Base-by-base conservation (phyloP, 2,888 invertebrate species). In the Eristalis pertinax region DNA sequence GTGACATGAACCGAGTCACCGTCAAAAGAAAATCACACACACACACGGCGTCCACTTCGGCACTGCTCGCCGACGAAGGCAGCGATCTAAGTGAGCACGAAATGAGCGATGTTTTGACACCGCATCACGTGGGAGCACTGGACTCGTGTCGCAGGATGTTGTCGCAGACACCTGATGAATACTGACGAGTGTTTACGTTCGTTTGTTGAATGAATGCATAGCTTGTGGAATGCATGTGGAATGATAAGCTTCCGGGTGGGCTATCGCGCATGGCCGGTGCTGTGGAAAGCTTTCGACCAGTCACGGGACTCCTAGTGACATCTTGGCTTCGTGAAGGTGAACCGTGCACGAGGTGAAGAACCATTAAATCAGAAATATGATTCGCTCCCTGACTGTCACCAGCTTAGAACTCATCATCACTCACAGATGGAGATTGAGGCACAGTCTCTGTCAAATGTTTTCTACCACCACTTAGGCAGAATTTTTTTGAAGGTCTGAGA, bases 131-230 rank as follows among this genome's bases (percentile, higher is more conserved):
- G 87, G 64, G 73, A 63, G 79, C 63, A 69, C 84, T 64, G 62
- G 58, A 79, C 73, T 84, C 75, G 79, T 87, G 87, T 72, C 87
- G 87, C 87, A 87, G 84, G 87, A 87, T 84, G 76, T 84, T 87
- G 87, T 83, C 87, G 87, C 87, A 87, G 38, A 80, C 87, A 87
- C 87, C 87, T 87, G 87, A 87, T 84, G 87, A 87, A 73, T 76
- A 87, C 79, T 84, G 60, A 68, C 70, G 26, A 84, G 79, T 87
- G 84, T 87, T 87, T 84, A 75, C 69, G 72, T 84, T 84, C 19
- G 11, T 50, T 50, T 50, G 2, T 50, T 50, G 50, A 50, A 60
- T 60, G 60, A 60, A 26, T 60, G 60, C 24, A 50, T 8, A 19
- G 41, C n/a, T 68, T 65, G 41, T 15, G 50, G 19, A 68, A 13